Percentiles rank a stretch among this genome's conserved stretches.
These are phyloP conservation scores for Protosalanx chinensis DNA, from an alignment of 2,797 vertebrate species.

Conservation along the genomic window DNA sequence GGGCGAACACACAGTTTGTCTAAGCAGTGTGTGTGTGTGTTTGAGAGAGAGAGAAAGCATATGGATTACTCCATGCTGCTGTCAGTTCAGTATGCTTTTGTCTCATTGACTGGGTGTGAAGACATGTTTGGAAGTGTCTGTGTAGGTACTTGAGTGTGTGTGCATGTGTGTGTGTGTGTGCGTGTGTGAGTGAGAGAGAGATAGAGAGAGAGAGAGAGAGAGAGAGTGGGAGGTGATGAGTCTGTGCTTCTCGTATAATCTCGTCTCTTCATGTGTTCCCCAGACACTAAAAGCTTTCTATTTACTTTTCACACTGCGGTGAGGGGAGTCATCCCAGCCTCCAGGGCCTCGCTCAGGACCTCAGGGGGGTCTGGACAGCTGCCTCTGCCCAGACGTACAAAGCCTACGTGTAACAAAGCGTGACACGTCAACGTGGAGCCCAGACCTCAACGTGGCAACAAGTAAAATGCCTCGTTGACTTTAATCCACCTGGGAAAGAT, in stretches of 20 bases:
- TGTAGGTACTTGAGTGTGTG: constrained; percentile 22
- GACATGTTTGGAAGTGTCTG: constrained; percentile 16
- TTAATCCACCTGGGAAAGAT: constrained; percentile 45
- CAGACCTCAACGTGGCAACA: constrained; percentile 50
- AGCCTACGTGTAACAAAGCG: constrained; percentile 57
- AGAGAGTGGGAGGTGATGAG: constrained; percentile 36
- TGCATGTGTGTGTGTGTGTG: constrained; percentile 17
- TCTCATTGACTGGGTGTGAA: neutral
- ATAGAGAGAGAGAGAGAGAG: constrained; percentile 29
- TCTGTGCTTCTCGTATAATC: constrained; percentile 62
- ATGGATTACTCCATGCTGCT: neutral
- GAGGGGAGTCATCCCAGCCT: neutral
- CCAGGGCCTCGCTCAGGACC: neutral
- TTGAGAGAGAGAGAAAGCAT: neutral
- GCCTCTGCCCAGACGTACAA: constrained; percentile 63
- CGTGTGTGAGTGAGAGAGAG: constrained; percentile 6
- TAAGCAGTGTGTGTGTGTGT: neutral
- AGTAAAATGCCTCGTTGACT: constrained; percentile 68
- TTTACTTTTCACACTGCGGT: constrained; percentile 74
- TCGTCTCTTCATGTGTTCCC: constrained; percentile 64
- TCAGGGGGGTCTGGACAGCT: constrained; percentile 62
- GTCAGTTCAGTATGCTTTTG: neutral
- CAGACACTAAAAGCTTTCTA: constrained; percentile 82
- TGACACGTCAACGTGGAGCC: constrained; percentile 65
- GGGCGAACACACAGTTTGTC: neutral